Evolutionary conservation across 2,113 vertebrate genomes (phyloP).

Genomic region (Notarius lentiginosus): DNA sequence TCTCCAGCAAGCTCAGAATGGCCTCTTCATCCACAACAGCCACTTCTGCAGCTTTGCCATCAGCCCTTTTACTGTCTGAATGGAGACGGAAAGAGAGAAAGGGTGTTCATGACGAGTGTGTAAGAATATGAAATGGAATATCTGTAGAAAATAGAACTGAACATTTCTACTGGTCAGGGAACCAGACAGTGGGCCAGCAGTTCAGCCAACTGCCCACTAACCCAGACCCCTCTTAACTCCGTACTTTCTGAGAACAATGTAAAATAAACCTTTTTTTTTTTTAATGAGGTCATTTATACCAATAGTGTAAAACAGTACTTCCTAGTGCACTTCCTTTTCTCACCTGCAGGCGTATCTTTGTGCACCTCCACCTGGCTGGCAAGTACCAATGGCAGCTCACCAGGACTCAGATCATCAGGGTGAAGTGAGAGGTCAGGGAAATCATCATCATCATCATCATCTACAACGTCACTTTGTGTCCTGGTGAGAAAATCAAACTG

Average conservation of each 20-base stretch:
- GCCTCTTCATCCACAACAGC: slow-evolving; percentile 93
- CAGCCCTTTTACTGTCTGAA: slow-evolving; percentile 67
- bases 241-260: neutral
- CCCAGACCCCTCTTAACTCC: neutral
- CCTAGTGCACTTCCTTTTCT: neutral
- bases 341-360: slow-evolving; percentile 75
- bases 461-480: slow-evolving; percentile 77
- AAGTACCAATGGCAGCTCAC: slow-evolving; percentile 72
- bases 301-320: neutral
- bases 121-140: neutral
- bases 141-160: neutral
- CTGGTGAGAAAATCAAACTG: slow-evolving; percentile 61
- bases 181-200: too few species aligned
- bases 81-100: slow-evolving; percentile 14
- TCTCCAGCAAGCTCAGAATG: slow-evolving; percentile 93
- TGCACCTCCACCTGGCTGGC: slow-evolving; percentile 86
- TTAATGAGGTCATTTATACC: neutral
- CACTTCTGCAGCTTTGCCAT: slow-evolving; percentile 74
- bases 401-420: slow-evolving; percentile 75
- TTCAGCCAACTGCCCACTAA: neutral
- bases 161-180: neutral
- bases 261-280: neutral
- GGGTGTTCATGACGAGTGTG: neutral
- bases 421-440: slow-evolving; percentile 83
- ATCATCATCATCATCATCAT: slow-evolving; percentile 72